phyloP scores from a whole-genome alignment of 2,888 invertebrate genomes.

The Augochlorella aurata region DNA sequence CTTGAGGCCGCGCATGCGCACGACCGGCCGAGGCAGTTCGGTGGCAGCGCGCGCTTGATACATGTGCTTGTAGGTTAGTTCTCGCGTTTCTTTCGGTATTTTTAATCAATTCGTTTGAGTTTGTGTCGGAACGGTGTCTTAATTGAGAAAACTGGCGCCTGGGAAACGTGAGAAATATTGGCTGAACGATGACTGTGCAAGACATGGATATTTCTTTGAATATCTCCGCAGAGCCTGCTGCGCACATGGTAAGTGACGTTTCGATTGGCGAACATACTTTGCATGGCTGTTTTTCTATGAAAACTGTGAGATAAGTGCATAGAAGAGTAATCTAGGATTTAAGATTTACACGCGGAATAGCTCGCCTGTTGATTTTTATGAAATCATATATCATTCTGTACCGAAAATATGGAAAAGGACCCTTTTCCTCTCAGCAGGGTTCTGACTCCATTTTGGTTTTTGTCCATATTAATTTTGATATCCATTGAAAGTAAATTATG shows the following conservation, averaged over 20 bases:
- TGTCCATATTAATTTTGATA: background rate
- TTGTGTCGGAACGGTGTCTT: background rate
- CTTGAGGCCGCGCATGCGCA: conserved; percentile 50
- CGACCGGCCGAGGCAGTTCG: background rate
- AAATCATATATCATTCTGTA: background rate
- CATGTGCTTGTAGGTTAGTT: conserved; percentile 57
- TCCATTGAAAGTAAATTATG: background rate
- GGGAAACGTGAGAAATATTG: background rate
- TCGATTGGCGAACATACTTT: conserved; percentile 61
- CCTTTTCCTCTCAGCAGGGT: background rate
- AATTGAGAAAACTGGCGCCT: background rate
- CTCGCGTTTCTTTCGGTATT: background rate
- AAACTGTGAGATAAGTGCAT: background rate
- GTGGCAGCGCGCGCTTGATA: conserved; percentile 29
- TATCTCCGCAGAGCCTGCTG: conserved; percentile 65
- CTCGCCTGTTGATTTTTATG: background rate
- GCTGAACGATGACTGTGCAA: conserved; percentile 67
- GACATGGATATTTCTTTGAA: conserved; percentile 78
- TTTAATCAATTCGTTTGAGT: background rate
- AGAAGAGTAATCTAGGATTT: background rate
- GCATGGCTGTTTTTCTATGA: background rate
- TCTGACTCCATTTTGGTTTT: background rate
- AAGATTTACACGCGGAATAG: background rate
- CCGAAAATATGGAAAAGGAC: background rate
- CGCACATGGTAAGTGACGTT: conserved; percentile 68